Base-by-base conservation (phyloP, 2,797 vertebrate species). In the Galago senegalensis region DNA sequence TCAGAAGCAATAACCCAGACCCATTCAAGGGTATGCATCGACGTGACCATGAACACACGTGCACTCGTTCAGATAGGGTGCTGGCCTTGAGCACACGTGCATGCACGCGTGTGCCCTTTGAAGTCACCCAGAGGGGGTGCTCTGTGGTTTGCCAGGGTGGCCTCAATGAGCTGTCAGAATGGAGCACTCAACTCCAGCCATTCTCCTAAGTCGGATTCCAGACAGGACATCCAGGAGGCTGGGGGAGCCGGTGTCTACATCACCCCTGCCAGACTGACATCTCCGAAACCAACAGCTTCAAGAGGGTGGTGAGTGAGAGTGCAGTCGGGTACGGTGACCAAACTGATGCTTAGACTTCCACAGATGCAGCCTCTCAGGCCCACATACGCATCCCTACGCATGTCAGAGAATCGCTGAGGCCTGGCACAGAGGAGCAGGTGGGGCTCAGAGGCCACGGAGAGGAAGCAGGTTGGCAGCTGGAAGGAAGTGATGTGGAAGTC, bases 341-440 rank as follows among this genome's bases (percentile, higher is more conserved):
- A 67, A 34, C 21, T 31, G 18, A 27, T 14, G 16, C 20, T 73
- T 9, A 12, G 77, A 43, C 29, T 31, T n/a, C 40, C 11, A 10
- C 29, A n/a, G 21, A 34, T 16, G 20, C 4, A 40, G 75, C 67
- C 29, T 29, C 63, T 79, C 8, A 4, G 34, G 76, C 37, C 10
- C 8, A 7, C 46, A n/a, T 80, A 13, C 3, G 3, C 0, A 1
- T 8, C 14, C 49, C 61, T 6, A 12, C 3, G 58, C 1, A 14
- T 4, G 4, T 21, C 21, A 17, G 70, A 21, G 12, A 13, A 4
- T 18, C 13, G 61, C n/a, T 16, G 12, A 72, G 29, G 31, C 73
- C 49, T 56, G 17, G 31, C 7, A 20, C 17, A 31, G 46, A 27
- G 73, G 31, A 46, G 46, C 73, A 16, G 10, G 60, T 1, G 53